Conservation (phyloP, 2,888 invertebrate species). For the Zaprionus bogoriensis region DNA sequence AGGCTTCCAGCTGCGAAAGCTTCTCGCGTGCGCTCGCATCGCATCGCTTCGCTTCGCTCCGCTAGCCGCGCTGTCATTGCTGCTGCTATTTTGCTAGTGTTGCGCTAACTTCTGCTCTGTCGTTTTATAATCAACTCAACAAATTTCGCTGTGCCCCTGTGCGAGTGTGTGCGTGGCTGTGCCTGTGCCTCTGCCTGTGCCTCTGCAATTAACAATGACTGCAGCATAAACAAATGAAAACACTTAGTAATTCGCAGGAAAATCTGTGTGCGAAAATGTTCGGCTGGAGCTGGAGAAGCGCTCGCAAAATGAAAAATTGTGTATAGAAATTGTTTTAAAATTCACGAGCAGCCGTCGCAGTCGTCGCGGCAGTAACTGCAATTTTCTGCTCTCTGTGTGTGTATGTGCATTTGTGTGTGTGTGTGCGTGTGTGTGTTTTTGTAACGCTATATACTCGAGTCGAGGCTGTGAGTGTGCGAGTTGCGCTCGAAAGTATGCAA, state of each 20-base stretch:
- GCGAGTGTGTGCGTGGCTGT: too few relatives aligned
- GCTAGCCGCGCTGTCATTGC: slow-evolving; percentile 61
- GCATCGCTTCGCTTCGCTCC: slow-evolving; percentile 50
- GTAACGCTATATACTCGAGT: slow-evolving; percentile 33
- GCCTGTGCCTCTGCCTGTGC: slow-evolving; percentile 21
- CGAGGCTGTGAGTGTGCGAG: slow-evolving; percentile 37
- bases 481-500: slow-evolving; percentile 68
- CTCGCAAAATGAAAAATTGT: slow-evolving; percentile 36
- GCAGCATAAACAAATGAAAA: slow-evolving; percentile 20
- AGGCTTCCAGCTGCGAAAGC: slow-evolving; percentile 60
- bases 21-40: slow-evolving; percentile 13
- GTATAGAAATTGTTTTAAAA: slow-evolving; percentile 72
- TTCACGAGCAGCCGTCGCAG: slow-evolving; percentile 65
- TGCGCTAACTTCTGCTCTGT: slow-evolving; percentile 81
- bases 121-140: slow-evolving; percentile 77
- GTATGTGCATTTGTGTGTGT: slow-evolving; percentile 1
- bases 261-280: neutral
- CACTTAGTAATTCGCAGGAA: slow-evolving; percentile 6
- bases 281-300: neutral
- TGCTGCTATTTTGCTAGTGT: slow-evolving; percentile 76
- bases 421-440: slow-evolving; percentile 37
- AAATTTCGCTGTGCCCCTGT: slow-evolving; percentile 21
- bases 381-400: slow-evolving; percentile 43
- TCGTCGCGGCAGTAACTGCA: slow-evolving; percentile 67
- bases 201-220: slow-evolving; percentile 31